Evolutionary conservation across 2,888 invertebrate species (phyloP), one percentile per base, ranked within the genome.

Genomic region (Acanthosepion lycidas): DNA sequence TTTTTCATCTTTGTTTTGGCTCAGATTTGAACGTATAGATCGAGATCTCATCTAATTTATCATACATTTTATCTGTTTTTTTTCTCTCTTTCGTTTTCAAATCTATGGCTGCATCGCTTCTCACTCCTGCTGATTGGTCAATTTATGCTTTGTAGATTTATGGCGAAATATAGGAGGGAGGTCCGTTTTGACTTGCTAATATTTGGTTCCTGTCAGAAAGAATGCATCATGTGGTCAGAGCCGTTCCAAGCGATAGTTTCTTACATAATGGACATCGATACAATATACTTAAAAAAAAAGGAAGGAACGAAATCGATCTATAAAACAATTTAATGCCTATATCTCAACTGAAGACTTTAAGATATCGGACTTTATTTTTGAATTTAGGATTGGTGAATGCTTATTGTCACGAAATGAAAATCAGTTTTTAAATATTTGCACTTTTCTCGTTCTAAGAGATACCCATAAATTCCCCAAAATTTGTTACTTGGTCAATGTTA

Each of bases 101-200:
- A 78, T 78, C 78, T 78, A 15, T n/a, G 78, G 15, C 78, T n/a
- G 78, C 78, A 78, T 78, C 78, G 78, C 9, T 78, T 33, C 18
- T 33, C 78, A 12, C n/a, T 78, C 78, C 33, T 78, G 78, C 78
- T 78, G 78, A 78, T n/a, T n/a, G n/a, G 78, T 15, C 78, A 78
- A 78, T 78, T 78, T 78, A 78, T 78, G 33, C 78, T n/a, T 78
- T 33, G 78, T 78, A 78, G 78, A 78, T 78, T 78, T n/a, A 78
- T 78, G 78, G 78, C 78, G 78, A 33, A 15, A n/a, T 12, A 78
- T n/a, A 78, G 18, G 78, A 78, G 9, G 78, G n/a, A 12, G 78
- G 18, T 78, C 78, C 78, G 15, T 78, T 78, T 78, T n/a, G 78
- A 78, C 78, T 78, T 78, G 78, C 78, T 78, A 78, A 78, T 78